Evolutionary conservation across 2,888 invertebrate genomes (phyloP), one percentile per base, ranked within the genome.

Genomic region (Spialia ferax): DNA sequence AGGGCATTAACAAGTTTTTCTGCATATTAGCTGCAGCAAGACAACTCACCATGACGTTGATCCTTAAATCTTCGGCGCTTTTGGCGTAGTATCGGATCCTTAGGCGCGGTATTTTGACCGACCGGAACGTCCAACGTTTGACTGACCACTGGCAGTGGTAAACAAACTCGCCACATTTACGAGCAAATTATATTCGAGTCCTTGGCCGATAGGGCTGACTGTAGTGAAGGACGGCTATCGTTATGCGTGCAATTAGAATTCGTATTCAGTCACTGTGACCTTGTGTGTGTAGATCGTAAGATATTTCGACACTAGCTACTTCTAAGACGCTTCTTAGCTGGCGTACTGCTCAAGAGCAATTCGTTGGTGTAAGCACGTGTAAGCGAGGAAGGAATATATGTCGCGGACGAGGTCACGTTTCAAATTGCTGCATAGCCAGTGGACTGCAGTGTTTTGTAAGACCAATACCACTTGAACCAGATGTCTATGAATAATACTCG

Each of bases 361-460:
- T 65, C 57, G 57, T 23, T 45, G 15, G 26, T 20, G 80, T 77
- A n/a, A 77, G 77, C 82, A 86, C 83, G 83, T 85, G 84, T 84
- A 77, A 62, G 75, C 72, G 68, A 71, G 72, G 71, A 79, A 73
- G 75, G 78, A 78, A 79, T 77, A 80, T 77, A 78, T 80, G 79
- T 79, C 79, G 79, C 77, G 75, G 71, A 74, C 90, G 90, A 92
- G 93, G 92, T 87, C 93, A 86, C 76, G 83, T 87, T 82, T 87
- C 80, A 87, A 88, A 88, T 90, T 89, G 84, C 91, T 92, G 93
- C 93, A 93, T 92, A 88, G 84, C 84, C 85, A 88, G 86, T 84
- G 77, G 82, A 92, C 88, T 91, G 92, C 93, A 91, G 92, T 82
- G 88, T 90, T 81, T 89, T 86, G 80, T 85, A 82, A 86, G 85